phyloP scores from a whole-genome alignment of 2,888 invertebrate genomes.

The Spodoptera exigua region DNA sequence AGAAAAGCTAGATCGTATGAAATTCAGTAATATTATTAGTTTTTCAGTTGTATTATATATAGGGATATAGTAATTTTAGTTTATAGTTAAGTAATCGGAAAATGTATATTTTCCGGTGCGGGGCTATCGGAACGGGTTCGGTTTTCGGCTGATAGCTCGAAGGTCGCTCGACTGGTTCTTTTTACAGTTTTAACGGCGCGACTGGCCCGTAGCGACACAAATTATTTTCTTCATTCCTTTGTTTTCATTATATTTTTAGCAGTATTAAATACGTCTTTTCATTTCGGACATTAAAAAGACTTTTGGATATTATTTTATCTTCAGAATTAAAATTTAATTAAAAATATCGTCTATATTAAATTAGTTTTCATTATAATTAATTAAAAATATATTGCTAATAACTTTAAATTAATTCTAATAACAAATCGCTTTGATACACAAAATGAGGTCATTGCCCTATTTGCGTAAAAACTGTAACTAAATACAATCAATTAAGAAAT shows the following conservation, averaged over 20 bases:
- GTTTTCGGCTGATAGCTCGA: constrained; percentile 83
- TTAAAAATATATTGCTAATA: neutral
- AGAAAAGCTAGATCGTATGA: constrained; percentile 1
- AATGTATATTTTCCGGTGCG: constrained; percentile 68
- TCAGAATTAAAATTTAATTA: neutral
- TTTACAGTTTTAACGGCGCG: constrained; percentile 88
- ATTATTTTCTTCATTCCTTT: constrained; percentile 69
- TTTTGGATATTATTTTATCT: neutral
- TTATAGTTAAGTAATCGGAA: constrained; percentile 61
- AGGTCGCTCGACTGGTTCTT: constrained; percentile 84
- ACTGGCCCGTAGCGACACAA: constrained; percentile 68
- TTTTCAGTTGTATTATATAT: too few species aligned
- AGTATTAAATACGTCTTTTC: constrained; percentile 6
- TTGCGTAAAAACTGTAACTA: constrained; percentile 35
- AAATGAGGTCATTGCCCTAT: constrained; percentile 49
- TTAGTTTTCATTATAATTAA: neutral
- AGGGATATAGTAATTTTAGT: constrained; percentile 34
- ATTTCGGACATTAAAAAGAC: too few species aligned
- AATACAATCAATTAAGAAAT: constrained; percentile 30
- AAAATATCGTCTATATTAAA: neutral
- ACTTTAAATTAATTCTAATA: constrained; percentile 3
- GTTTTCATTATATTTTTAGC: constrained; percentile 61
- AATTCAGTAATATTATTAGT: too few species aligned
- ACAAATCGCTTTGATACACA: neutral
- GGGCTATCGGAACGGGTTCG: constrained; percentile 64